Conservation (phyloP, 2,797 vertebrate species). For the Enteromius radiatus region DNA sequence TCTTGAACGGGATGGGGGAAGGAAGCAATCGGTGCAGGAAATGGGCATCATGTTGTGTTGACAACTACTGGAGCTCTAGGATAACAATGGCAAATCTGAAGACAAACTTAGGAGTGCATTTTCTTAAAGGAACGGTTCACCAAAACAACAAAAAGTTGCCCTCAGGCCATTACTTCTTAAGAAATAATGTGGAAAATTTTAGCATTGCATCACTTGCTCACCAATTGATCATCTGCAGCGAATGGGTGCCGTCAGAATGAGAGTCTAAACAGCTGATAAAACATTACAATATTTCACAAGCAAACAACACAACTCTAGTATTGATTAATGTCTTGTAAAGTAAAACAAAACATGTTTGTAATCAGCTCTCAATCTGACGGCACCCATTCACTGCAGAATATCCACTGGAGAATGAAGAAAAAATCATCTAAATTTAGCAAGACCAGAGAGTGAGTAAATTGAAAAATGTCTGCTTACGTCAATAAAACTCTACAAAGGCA, state of each 20-base stretch:
- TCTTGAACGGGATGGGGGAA: not conserved
- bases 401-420: not conserved
- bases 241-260: not conserved
- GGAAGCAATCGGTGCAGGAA: constrained; percentile 3
- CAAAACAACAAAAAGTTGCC: not conserved
- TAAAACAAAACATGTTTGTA: too few relatives aligned
- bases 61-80: not conserved
- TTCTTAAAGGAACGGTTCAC: not conserved
- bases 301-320: too few relatives aligned
- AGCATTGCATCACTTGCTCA: not conserved
- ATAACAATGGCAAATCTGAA: not conserved
- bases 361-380: not conserved
- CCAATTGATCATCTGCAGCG: not conserved
- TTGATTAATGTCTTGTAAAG: not conserved
- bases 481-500: not conserved
- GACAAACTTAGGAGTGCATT: not conserved
- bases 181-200: not conserved
- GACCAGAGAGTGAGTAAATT: not conserved
- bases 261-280: not conserved
- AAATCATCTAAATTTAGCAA: not conserved
- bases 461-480: not conserved
- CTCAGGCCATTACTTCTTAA: not conserved
- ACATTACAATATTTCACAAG: not conserved
- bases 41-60: not conserved
- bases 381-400: not conserved